A percentile compares a stretch with the other conserved stretches of the same genome.
phyloP scores from a whole-genome alignment of 2,888 invertebrate genomes.

The Parochlus steinenii region DNA sequence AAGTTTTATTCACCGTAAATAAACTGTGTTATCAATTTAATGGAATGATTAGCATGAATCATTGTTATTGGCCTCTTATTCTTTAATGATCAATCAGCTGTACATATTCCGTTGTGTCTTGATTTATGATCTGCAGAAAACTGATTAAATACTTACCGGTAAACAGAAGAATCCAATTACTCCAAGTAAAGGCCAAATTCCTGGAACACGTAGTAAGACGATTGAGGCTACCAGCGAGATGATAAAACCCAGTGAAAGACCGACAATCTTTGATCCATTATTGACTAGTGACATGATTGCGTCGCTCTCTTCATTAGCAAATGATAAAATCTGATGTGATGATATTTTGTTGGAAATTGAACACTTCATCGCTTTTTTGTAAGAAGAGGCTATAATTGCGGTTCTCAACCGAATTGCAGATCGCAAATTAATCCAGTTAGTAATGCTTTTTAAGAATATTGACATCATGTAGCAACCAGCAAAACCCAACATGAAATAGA shows the following conservation, averaged over 20 bases:
- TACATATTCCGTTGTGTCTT: background rate
- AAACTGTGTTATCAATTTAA: too few species aligned
- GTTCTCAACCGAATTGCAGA: slow-evolving; percentile 13
- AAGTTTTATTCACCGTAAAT: slow-evolving; percentile 1
- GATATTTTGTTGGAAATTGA: slow-evolving; percentile 13
- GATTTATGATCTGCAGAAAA: too few species aligned
- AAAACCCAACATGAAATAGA: slow-evolving; percentile 9
- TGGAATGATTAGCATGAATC: too few species aligned
- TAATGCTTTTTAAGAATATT: slow-evolving; percentile 10
- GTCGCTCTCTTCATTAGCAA: slow-evolving; percentile 12
- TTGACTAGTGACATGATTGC: slow-evolving; percentile 10
- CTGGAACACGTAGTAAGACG: slow-evolving; percentile 8
- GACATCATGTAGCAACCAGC: slow-evolving; percentile 9
- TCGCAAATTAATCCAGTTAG: slow-evolving; percentile 14
- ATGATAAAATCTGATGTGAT: slow-evolving; percentile 12
- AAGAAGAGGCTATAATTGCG: slow-evolving; percentile 13
- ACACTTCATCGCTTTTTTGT: slow-evolving; percentile 12
- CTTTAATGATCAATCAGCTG: too few species aligned
- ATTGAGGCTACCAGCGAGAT: slow-evolving; percentile 6
- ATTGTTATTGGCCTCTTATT: too few species aligned
- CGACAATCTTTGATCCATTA: slow-evolving; percentile 12
- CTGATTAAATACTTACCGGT: slow-evolving; percentile 2
- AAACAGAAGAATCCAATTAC: slow-evolving; percentile 12
- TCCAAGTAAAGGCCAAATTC: slow-evolving; percentile 12
- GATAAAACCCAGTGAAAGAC: slow-evolving; percentile 12